Conservation (phyloP, 2,113 vertebrate genomes). For the Felis chaus region DNA sequence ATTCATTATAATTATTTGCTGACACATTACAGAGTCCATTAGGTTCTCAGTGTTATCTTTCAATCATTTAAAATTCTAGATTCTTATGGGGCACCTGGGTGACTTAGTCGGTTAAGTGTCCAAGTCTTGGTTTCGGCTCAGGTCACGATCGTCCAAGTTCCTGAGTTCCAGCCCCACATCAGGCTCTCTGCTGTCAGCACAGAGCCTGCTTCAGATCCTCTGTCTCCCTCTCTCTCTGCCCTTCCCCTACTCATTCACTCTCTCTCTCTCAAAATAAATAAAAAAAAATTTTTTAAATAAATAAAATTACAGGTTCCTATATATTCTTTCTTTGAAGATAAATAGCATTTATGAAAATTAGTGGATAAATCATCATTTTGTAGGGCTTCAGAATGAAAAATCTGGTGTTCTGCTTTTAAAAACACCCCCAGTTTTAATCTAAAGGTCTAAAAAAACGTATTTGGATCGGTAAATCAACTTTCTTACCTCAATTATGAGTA, state of each 20-base stretch:
- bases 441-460: not conserved
- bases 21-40: not conserved
- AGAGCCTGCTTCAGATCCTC: too few relatives aligned
- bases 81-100: not conserved
- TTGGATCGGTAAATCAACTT: not conserved
- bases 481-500: not conserved
- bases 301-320: not conserved
- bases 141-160: too few relatives aligned
- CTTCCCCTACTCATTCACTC: too few relatives aligned
- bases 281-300: fast-evolving
- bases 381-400: not conserved
- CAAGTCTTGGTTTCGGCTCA: too few relatives aligned
- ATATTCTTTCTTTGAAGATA: slow-evolving; percentile 40
- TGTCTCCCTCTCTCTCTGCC: too few relatives aligned
- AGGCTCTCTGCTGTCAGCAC: too few relatives aligned
- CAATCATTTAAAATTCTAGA: not conserved
- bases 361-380: not conserved
- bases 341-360: slow-evolving; percentile 5
- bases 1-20: not conserved
- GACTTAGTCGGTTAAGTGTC: too few relatives aligned
- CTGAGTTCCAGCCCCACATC: too few relatives aligned
- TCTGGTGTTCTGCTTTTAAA: not conserved
- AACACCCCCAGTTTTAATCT: slow-evolving; percentile 25
- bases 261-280: too few relatives aligned
- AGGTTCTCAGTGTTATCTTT: not conserved